Conservation (phyloP, 2,888 invertebrate genomes). For the Ceriagrion tenellum region DNA sequence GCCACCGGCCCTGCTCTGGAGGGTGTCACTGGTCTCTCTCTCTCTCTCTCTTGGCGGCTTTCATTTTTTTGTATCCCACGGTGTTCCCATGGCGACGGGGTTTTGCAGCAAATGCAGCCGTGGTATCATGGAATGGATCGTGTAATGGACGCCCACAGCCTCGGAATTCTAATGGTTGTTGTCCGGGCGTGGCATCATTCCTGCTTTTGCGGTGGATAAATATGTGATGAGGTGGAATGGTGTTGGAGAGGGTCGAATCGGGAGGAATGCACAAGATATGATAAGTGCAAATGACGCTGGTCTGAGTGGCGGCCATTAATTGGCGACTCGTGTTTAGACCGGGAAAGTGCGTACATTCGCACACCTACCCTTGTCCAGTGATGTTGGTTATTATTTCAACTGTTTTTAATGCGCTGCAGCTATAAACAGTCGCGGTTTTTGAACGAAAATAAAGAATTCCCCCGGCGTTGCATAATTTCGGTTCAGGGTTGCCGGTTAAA, state of each 20-base stretch:
- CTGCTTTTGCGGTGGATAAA: slow-evolving; percentile 7
- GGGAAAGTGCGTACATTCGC: not conserved
- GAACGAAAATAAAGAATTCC: not conserved
- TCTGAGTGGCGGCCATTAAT: not conserved
- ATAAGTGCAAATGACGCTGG: not conserved
- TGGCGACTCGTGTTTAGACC: not conserved
- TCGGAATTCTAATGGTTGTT: slow-evolving; percentile 14
- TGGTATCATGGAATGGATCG: no score
- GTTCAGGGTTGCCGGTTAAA: not conserved
- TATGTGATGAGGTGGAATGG: not conserved
- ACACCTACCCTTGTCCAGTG: not conserved
- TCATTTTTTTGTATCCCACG: not conserved
- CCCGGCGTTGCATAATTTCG: not conserved
- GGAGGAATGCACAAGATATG: not conserved
- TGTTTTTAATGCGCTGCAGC: not conserved
- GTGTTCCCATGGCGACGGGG: not conserved
- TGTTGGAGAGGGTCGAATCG: not conserved
- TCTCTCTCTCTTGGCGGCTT: not conserved
- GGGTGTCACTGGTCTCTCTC: not conserved
- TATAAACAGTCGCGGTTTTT: not conserved
- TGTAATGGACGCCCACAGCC: not conserved
- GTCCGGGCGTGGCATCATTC: not conserved
- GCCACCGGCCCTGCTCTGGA: not conserved
- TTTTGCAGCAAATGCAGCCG: not conserved
- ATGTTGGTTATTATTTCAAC: not conserved